Percentiles rank a stretch among this genome's conserved stretches.
Conservation (phyloP, 2,888 invertebrate species). For the Ectemnius continuus region DNA sequence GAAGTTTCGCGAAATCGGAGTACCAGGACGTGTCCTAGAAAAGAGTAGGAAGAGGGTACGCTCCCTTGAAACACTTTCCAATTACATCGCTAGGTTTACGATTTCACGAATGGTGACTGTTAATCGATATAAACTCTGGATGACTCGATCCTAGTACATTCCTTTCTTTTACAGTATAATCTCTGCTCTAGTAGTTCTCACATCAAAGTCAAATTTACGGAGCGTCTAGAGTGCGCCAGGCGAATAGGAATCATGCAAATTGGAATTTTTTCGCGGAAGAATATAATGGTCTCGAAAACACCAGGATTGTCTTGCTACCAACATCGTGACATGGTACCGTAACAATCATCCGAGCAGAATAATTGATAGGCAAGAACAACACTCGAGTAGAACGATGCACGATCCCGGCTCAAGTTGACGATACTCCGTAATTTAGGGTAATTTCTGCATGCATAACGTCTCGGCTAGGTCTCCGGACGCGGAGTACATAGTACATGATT, state of each 20-base stretch:
- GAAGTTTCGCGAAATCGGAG: conserved; percentile 33
- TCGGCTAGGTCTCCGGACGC: too few relatives aligned
- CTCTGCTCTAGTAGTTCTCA: too few relatives aligned
- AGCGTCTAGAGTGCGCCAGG: too few relatives aligned
- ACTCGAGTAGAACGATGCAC: not conserved
- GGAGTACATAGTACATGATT: too few relatives aligned
- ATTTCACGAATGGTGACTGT: conserved; percentile 1
- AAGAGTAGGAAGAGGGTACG: conserved; percentile 1
- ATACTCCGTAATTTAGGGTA: conserved; percentile 3
- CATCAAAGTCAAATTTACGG: too few relatives aligned
- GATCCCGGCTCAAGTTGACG: not conserved
- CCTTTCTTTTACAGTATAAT: too few relatives aligned
- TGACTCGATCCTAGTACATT: too few relatives aligned
- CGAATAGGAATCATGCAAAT: not conserved
- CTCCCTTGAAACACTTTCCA: conserved; percentile 10
- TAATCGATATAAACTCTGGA: too few relatives aligned
- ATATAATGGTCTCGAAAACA: not conserved
- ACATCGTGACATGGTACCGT: not conserved
- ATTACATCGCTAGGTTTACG: conserved; percentile 8
- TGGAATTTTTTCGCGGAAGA: too few relatives aligned
- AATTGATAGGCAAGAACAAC: conserved; percentile 2
- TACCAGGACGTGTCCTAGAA: conserved; percentile 7
- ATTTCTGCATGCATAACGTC: too few relatives aligned
- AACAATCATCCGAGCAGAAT: not conserved
- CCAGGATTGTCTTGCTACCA: not conserved